Percentiles rank a stretch among this genome's conserved stretches.
Evolutionary conservation across 2,113 vertebrate species (phyloP).

Genomic region (Platysternon megacephalum): DNA sequence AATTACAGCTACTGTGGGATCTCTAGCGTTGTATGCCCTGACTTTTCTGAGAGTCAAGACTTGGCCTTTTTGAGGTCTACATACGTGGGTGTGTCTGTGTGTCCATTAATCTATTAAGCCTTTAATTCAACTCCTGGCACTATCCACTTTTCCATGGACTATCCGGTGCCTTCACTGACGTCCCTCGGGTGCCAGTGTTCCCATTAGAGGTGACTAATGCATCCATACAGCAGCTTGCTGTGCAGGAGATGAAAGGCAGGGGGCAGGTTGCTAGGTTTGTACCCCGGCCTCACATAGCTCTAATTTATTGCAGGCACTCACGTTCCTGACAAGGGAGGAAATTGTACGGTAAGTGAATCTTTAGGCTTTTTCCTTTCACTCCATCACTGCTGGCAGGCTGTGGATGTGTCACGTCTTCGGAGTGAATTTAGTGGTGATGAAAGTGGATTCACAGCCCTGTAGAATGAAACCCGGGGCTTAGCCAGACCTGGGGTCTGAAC

Average conservation of each 20-base stretch:
- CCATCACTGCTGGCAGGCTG: not conserved
- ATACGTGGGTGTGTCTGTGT: too few species aligned
- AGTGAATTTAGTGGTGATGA: too few species aligned
- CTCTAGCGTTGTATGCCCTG: not conserved
- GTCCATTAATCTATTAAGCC: not conserved
- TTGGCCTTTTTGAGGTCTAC: not conserved
- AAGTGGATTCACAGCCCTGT: not conserved
- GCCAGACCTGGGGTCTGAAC: too few species aligned
- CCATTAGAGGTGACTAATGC: too few species aligned
- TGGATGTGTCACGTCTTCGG: too few species aligned
- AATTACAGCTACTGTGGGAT: not conserved
- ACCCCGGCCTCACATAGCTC: not conserved
- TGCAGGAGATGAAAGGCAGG: not conserved
- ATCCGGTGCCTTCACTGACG: too few species aligned
- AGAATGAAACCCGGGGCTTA: too few species aligned
- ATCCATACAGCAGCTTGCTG: not conserved
- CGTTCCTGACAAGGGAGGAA: constrained; percentile 70
- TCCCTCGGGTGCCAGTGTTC: not conserved
- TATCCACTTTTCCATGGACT: not conserved
- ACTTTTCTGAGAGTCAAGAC: not conserved
- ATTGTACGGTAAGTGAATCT: constrained; percentile 62
- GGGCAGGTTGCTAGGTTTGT: rapidly evolving
- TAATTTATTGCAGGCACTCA: constrained; percentile 66
- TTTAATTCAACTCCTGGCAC: not conserved
- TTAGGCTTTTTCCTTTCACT: not conserved